These are phyloP conservation scores for Drosophila neoperkinsi DNA, from an alignment of 2,888 invertebrate genomes.

Conservation along the genomic window DNA sequence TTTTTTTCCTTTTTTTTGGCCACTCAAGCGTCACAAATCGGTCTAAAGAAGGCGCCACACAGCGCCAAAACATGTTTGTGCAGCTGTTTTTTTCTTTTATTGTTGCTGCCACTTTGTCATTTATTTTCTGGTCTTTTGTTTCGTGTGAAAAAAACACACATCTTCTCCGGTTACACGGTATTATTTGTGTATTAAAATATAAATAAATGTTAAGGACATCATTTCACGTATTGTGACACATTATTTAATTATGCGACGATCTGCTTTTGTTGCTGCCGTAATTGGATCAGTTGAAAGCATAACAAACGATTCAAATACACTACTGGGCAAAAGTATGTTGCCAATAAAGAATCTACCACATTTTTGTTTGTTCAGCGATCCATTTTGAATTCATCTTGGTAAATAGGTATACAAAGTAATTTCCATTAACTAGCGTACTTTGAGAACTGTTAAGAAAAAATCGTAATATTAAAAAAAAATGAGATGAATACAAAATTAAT, in stretches of 20 bases:
- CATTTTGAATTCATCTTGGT: not conserved
- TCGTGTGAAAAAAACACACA: not conserved
- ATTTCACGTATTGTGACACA: not conserved
- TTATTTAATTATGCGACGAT: not conserved
- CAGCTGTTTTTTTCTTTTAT: constrained; percentile 47
- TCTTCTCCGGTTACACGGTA: not conserved
- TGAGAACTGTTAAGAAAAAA: no score
- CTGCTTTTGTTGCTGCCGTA: not conserved
- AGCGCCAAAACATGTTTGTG: constrained; percentile 38
- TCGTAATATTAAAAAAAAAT: no score
- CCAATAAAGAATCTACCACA: not conserved
- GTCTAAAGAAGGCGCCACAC: constrained; percentile 6
- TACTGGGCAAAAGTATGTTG: not conserved
- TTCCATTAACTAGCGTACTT: no score
- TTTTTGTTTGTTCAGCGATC: not conserved
- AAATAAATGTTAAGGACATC: not conserved
- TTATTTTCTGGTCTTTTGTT: not conserved
- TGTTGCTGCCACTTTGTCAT: not conserved
- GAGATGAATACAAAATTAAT: not conserved
- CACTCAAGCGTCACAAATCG: constrained; percentile 10
- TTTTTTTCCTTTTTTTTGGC: not conserved
- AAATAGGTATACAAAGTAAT: not conserved
- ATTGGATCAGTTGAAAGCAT: not conserved
- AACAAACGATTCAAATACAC: not conserved
- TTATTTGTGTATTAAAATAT: not conserved